Evolutionary conservation across 2,113 vertebrate genomes (phyloP).

Genomic region (Carlito syrichta): DNA sequence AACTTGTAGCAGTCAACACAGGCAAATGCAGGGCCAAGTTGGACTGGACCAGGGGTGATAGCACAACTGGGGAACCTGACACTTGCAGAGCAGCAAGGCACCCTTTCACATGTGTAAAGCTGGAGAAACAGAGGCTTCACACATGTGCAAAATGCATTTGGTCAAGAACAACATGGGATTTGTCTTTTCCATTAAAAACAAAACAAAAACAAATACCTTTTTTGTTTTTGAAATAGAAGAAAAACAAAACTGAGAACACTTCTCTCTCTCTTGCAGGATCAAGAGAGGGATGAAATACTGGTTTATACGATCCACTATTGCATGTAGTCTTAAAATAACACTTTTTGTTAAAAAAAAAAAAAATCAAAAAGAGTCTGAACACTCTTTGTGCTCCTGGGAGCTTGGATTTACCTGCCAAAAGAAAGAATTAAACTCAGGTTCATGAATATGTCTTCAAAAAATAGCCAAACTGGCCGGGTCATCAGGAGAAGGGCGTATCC

Average conservation of each 20-base stretch:
- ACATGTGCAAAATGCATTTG: slow-evolving; percentile 98
- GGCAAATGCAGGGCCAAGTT: slow-evolving; percentile 74
- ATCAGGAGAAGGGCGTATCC: slow-evolving; percentile 26
- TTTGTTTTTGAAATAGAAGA: slow-evolving; percentile 47
- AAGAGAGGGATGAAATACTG: slow-evolving; percentile 85
- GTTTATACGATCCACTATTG: slow-evolving; percentile 81
- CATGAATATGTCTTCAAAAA: slow-evolving; percentile 64
- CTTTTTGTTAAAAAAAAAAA: slow-evolving; percentile 74
- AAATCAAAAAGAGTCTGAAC: slow-evolving; percentile 78
- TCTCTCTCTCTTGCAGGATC: slow-evolving; percentile 48
- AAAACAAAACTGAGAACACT: slow-evolving; percentile 71
- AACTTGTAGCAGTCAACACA: slow-evolving; percentile 71
- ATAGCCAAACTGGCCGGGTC: slow-evolving; percentile 21
- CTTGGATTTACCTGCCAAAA: slow-evolving; percentile 82
- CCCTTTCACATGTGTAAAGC: slow-evolving; percentile 82
- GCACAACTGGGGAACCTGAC: slow-evolving; percentile 65
- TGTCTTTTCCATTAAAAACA: slow-evolving; percentile 69
- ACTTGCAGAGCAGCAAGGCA: slow-evolving; percentile 76
- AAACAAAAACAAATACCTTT: slow-evolving; percentile 53
- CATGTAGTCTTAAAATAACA: slow-evolving; percentile 85
- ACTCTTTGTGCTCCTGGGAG: slow-evolving; percentile 87
- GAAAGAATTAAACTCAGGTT: slow-evolving; percentile 81
- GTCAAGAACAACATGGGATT: slow-evolving; percentile 89
- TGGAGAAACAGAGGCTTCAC: slow-evolving; percentile 83
- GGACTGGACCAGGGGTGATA: slow-evolving; percentile 74